A percentile compares a stretch with the other conserved stretches of the same genome.
Conservation (phyloP, 2,113 vertebrate genomes). For the Nansenia antarctica region DNA sequence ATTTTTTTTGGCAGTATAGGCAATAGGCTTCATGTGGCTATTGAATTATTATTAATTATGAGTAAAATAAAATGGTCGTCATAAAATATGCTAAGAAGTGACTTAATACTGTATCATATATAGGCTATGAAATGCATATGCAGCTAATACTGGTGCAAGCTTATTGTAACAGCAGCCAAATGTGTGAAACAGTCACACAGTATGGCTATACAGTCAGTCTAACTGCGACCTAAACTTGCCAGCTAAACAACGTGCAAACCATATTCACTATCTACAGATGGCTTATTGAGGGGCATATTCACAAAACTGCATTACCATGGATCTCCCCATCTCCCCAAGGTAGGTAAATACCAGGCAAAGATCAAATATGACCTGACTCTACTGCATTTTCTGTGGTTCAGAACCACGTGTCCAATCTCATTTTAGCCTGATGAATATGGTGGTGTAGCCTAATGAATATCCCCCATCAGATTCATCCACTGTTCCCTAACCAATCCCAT, state of each 20-base stretch:
- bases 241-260: not conserved
- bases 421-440: not conserved
- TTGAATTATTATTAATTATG: not conserved
- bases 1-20: not conserved
- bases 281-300: not conserved
- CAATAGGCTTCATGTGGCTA: too few relatives aligned
- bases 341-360: too few relatives aligned
- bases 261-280: not conserved
- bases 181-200: not conserved
- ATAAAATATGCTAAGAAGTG: not conserved
- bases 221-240: not conserved
- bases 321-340: not conserved
- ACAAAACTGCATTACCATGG: not conserved
- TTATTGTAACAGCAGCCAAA: not conserved
- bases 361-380: too few relatives aligned
- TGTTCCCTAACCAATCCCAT: too few relatives aligned
- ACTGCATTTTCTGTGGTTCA: not conserved
- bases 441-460: too few relatives aligned
- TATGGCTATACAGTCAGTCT: not conserved
- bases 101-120: too few relatives aligned
- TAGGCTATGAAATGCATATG: not conserved
- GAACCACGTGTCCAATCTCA: not conserved
- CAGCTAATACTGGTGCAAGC: slow-evolving; percentile 6
- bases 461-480: too few relatives aligned
- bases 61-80: not conserved